Percentiles rank a stretch among this genome's conserved stretches.
Conservation (phyloP, 2,797 vertebrate genomes). For the Halcyon smyrnensis region DNA sequence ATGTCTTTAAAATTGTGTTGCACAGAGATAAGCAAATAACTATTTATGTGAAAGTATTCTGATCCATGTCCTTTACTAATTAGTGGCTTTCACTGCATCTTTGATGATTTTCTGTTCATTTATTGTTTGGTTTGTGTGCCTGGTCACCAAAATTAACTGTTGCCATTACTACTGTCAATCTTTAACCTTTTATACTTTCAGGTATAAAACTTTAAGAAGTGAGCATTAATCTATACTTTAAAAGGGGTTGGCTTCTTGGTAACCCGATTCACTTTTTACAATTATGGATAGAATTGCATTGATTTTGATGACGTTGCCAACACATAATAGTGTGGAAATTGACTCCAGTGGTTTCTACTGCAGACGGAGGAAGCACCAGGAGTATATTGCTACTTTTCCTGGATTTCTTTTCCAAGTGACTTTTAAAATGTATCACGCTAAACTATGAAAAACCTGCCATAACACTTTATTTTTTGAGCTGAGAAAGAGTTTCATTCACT, state of each 20-base stretch:
- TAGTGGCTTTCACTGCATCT: background rate
- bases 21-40: background rate
- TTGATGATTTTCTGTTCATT: background rate
- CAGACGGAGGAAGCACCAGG: background rate
- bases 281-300: constrained; percentile 22
- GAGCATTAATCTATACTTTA: background rate
- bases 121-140: background rate
- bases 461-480: background rate
- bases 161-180: background rate
- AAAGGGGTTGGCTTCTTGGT: background rate
- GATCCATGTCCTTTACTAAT: background rate
- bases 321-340: background rate
- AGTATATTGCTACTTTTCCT: background rate
- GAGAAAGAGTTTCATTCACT: background rate
- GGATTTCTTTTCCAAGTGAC: background rate
- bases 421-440: background rate
- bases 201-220: background rate
- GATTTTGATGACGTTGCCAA: background rate
- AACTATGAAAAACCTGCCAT: background rate
- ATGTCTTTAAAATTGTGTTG: background rate
- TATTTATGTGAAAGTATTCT: background rate
- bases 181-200: background rate
- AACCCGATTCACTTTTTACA: background rate
- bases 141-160: background rate
- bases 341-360: constrained; percentile 2